Conservation (phyloP, 1,140 invertebrate genomes). For the Listronotus oregonensis region DNA sequence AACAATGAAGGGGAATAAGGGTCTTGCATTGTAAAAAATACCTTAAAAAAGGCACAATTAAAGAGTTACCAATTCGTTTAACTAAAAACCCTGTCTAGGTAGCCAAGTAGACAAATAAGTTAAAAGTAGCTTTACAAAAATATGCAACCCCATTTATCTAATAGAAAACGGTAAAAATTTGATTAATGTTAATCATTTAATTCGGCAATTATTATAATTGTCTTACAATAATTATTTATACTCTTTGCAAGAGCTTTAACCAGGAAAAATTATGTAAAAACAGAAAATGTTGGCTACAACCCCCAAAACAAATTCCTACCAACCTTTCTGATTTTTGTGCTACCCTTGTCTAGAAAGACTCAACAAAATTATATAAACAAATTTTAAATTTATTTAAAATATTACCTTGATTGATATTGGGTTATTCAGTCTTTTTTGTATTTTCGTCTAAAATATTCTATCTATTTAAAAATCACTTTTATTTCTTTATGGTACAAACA, state of each 20-base stretch:
- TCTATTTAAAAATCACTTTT: slow-evolving; percentile 21
- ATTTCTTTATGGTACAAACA: slow-evolving; percentile 5
- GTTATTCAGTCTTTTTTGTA: slow-evolving; percentile 23
- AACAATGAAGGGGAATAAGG: too few species aligned
- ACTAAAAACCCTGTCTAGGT: too few species aligned
- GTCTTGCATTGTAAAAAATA: too few species aligned
- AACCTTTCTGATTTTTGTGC: background rate
- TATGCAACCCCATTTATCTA: slow-evolving; percentile 21
- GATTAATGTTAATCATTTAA: slow-evolving; percentile 52
- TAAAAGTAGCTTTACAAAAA: slow-evolving; percentile 2
- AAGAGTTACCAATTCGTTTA: too few species aligned
- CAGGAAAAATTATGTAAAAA: too few species aligned
- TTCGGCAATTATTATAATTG: slow-evolving; percentile 54
- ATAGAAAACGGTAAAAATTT: slow-evolving; percentile 34
- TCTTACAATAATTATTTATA: slow-evolving; percentile 4
- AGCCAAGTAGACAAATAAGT: too few species aligned
- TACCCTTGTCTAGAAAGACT: background rate
- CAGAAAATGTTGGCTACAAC: too few species aligned
- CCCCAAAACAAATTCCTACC: too few species aligned
- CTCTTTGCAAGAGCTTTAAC: slow-evolving; percentile 32
- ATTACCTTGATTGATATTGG: slow-evolving; percentile 7
- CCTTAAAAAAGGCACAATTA: too few species aligned
- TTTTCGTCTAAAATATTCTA: slow-evolving; percentile 22
- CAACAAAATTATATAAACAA: background rate
- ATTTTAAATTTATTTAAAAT: slow-evolving; percentile 7